Percentiles rank a stretch among this genome's conserved stretches.
Conservation (phyloP, 37 sponge, comb jelly and placozoan genomes). For the Halisarca cf. caerulea region DNA sequence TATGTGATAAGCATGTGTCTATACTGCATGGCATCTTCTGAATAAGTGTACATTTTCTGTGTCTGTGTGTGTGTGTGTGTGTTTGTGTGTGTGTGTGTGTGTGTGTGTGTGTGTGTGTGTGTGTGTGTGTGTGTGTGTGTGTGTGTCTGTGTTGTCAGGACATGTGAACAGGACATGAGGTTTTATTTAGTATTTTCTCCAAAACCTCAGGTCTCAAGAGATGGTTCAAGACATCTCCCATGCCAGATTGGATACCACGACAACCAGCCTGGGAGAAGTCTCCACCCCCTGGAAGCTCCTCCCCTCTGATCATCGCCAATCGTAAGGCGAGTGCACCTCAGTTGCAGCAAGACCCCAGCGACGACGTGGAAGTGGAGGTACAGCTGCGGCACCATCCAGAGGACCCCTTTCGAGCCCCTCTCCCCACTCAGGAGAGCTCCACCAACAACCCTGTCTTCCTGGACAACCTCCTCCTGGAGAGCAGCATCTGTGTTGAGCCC, state of each 20-base stretch:
- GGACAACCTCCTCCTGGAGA: conserved; percentile 1
- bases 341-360: neutral
- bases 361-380: neutral
- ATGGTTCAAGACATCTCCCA: conserved; percentile 23
- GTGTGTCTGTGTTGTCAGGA: neutral
- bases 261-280: conserved; percentile 25
- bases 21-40: no score
- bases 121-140: neutral
- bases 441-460: neutral
- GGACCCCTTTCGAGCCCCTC: neutral
- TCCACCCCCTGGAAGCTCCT: conserved; percentile 11
- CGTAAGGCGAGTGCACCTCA: neutral
- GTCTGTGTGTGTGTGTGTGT: no score
- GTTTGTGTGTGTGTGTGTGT: no score
- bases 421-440: conserved; percentile 8
- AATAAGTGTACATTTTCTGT: no score
- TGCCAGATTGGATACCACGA: conserved; percentile 31
- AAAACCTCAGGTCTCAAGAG: conserved; percentile 1
- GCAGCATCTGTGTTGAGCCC: neutral
- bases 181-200: neutral
- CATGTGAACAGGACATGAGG: neutral
- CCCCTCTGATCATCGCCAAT: conserved; percentile 14
- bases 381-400: neutral
- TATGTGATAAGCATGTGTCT: no score
- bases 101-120: neutral